Base-by-base conservation (phyloP, 2,113 vertebrate genomes). In the Hemiprocne comata region DNA sequence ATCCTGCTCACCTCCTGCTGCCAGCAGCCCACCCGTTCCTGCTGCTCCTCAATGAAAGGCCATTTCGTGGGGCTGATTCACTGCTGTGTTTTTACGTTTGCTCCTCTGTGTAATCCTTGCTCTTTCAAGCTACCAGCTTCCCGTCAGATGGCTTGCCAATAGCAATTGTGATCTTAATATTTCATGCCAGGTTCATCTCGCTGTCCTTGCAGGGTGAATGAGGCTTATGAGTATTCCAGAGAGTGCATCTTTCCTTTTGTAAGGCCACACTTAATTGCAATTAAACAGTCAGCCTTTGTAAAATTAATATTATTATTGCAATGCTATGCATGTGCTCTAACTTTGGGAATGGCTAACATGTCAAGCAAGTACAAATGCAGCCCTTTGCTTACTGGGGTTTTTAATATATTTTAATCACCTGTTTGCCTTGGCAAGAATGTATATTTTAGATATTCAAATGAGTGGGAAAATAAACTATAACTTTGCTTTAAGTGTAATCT, bases 321-420 rank as follows among this genome's bases (percentile, higher is more conserved):
- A 6, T 34, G 69, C 73, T 29, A 10, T 73, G 53, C 38, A 6
- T 76, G 77, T n/a, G 55, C 42, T 75, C 3, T 40, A 28, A 31
- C 67, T 34, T 69, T 51, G 51, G 38, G 86, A 46, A 61, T 3
- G 88, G 57, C 80, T 92, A 48, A 58, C 42, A 57, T 40, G 64
- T 88, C 60, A 66, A 36, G 66, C 25, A 15, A 85, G 51, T 74
- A 40, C 50, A 82, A 81, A 60, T 17, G 83, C 21, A 87, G 78
- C 64, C 76, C 67, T 94, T 81, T 83, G 62, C 84, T 95, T 87
- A 10, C 24, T 64, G 77, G 57, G 85, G 44, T 87, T 93, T 94
- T 95, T 89, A 86, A 93, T 97, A 55, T 85, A 48, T 88, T 94
- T 91, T 97, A 97, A 97, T 98, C 97, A 97, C 97, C 93, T 96